Evolutionary conservation across 2,888 invertebrate species (phyloP).

Genomic region (Parnassius apollo): DNA sequence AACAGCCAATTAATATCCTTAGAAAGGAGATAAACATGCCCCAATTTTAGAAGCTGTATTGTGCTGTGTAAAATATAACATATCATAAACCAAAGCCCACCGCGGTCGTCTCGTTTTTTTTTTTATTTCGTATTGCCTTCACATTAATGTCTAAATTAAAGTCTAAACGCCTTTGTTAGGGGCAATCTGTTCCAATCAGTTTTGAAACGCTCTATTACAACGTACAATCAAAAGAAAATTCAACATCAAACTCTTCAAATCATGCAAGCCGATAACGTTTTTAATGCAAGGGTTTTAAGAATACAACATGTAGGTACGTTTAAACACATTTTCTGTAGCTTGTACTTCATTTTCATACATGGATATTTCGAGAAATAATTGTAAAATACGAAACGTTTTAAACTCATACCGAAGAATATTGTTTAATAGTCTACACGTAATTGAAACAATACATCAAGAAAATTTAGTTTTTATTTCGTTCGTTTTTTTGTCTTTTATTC

Average conservation of each 20-base stretch:
- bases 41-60: slow-evolving; percentile 13
- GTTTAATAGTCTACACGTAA: background rate
- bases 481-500: background rate
- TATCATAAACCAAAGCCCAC: background rate
- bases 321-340: background rate
- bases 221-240: slow-evolving; percentile 1
- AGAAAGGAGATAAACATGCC: no score
- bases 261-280: background rate
- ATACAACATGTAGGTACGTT: no score
- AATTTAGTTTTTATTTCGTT: no score
- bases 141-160: slow-evolving; percentile 24
- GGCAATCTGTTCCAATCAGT: slow-evolving; percentile 9
- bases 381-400: no score
- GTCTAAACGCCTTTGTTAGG: slow-evolving; percentile 14
- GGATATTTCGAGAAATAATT: background rate
- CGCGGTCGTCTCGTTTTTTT: background rate
- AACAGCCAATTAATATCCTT: no score
- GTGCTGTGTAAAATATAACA: slow-evolving; percentile 15
- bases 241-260: background rate
- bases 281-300: background rate
- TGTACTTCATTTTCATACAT: background rate
- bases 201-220: slow-evolving; percentile 21
- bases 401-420: background rate
- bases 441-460: background rate
- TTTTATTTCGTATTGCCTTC: slow-evolving; percentile 4